phyloP scores from a whole-genome alignment of 1,140 invertebrate genomes.

The Fopius arisanus region DNA sequence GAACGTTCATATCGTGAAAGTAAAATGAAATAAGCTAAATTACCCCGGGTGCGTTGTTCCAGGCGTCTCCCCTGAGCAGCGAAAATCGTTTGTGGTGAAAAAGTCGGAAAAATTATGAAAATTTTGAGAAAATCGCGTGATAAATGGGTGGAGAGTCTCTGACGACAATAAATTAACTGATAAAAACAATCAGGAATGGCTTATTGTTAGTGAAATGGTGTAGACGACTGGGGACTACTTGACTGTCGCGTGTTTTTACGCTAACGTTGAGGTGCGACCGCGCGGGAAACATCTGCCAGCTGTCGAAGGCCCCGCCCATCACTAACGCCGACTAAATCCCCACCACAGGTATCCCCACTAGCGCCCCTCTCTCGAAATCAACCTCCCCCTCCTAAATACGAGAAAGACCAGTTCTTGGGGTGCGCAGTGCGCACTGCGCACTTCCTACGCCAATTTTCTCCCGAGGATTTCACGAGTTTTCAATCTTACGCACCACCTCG shows the following conservation, averaged over 20 bases:
- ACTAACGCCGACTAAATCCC: not conserved
- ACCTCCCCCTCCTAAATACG: not conserved
- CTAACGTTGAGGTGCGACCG: constrained; percentile 51
- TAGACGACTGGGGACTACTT: constrained; percentile 52
- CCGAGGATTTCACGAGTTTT: no score
- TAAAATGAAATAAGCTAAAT: not conserved
- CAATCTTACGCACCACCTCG: no score
- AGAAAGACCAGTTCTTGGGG: no score
- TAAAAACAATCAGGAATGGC: not conserved
- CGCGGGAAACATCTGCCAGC: constrained; percentile 69
- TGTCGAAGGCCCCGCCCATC: constrained; percentile 64
- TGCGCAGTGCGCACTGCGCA: no score
- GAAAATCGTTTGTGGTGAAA: not conserved
- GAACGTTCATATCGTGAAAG: no score
- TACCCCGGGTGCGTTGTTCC: not conserved
- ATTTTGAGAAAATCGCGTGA: not conserved
- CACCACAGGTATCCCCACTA: not conserved
- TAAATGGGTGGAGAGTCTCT: no score
- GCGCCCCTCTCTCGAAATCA: not conserved
- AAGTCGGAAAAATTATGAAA: not conserved
- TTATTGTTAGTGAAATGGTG: constrained; percentile 25
- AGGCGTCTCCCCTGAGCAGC: not conserved
- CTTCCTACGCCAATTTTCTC: no score
- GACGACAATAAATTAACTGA: not conserved
- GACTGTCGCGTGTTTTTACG: constrained; percentile 59